Evolutionary conservation across 2,113 vertebrate species (phyloP), one percentile per base, ranked within the genome.

Genomic region (Prunella himalayana): DNA sequence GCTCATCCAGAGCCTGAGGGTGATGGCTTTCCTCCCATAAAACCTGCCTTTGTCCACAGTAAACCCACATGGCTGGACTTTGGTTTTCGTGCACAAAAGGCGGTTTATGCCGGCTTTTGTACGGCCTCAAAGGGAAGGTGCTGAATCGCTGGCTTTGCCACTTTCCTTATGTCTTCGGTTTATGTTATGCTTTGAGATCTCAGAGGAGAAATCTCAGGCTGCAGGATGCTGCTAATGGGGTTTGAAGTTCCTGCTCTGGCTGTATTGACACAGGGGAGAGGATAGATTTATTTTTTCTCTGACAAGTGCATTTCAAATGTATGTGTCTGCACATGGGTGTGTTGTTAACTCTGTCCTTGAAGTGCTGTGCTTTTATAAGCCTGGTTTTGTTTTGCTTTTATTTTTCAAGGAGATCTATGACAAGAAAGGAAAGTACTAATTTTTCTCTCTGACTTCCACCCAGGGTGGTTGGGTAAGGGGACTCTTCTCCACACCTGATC

Each of bases 201-300:
- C 94, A 92, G 80, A 96, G 90, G 82, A 86, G 94, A 91, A 88
- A 80, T 92, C 41, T 70, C 60, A 39, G 90, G 49, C 95, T 82
- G 82, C 93, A 95, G 92, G 93, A 93, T 96, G 96, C 92, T 94
- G 87, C 88, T 96, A 70, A 91, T 88, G n/a, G 28, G 75, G 76
- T 95, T 96, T 97, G 95, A 90, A 95, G 92, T 94, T 95, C 92
- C 88, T 95, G 90, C 93, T 90, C 92, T 71, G 79, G 69, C 85
- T 81, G 31, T 80, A 90, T 86, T 70, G 88, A 93, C 90, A 81
- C n/a, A 50, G 69, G 41, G 88, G 70, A 86, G 93, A 81, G 33
- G 79, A 90, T 71, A 71, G 90, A 63, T 90, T 85, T 94, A 56
- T 88, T 90, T 93, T 93, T 72, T 49, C 78, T 94, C 82, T 92